A percentile compares a stretch with the other conserved stretches of the same genome.
Conservation (phyloP, 2,888 invertebrate species). For the Oasisia sp. region DNA sequence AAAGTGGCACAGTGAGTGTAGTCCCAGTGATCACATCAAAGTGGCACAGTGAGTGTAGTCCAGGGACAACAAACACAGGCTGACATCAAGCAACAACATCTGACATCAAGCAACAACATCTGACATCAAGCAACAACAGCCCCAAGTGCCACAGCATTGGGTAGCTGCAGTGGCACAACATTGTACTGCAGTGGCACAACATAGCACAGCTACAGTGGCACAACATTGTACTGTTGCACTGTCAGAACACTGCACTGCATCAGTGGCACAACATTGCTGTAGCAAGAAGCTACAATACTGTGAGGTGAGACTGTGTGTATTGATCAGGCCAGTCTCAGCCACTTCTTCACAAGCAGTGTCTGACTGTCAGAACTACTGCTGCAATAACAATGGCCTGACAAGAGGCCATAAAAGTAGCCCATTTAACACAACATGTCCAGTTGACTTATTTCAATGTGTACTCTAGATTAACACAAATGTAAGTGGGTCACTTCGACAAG, state of each 20-base stretch:
- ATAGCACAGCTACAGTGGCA: not conserved
- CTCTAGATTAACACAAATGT: not conserved
- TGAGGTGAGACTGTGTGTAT: not conserved
- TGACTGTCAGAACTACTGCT: not conserved
- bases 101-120: no score
- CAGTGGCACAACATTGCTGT: not conserved
- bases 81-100: no score
- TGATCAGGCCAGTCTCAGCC: not conserved
- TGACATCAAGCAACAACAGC: not conserved
- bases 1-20: not conserved
- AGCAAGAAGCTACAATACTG: not conserved
- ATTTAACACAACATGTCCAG: not conserved
- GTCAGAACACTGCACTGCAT: not conserved
- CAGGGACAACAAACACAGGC: no score
- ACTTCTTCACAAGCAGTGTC: not conserved
- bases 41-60: not conserved
- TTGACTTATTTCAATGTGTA: not conserved
- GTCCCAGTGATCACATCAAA: conserved; percentile 12
- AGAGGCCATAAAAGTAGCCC: not conserved
- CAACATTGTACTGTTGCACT: not conserved
- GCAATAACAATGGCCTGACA: not conserved
- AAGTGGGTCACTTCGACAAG: not conserved
- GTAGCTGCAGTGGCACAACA: not conserved
- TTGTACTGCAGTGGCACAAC: not conserved
- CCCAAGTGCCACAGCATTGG: not conserved